Base-by-base conservation (phyloP, 2,797 vertebrate species). In the Epinephelus coioides region DNA sequence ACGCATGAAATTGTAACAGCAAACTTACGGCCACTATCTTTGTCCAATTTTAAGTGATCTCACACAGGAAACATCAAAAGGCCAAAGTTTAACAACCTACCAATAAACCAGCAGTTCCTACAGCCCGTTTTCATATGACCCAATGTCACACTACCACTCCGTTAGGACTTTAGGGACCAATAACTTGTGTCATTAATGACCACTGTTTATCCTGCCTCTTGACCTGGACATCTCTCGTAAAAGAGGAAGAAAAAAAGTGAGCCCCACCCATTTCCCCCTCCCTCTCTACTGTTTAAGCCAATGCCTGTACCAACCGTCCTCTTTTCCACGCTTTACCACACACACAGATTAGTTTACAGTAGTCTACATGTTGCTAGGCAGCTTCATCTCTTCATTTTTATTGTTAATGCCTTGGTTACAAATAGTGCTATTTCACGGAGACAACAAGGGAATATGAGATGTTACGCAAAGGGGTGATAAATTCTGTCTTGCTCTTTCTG, bases 31-130 rank as follows among this genome's bases (percentile, higher is more conserved):
- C 23, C 51, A 8, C 60, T 19, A 18, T 78, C 21, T 15, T 18
- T 59, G 82, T 69, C 57, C 61, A 46, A 30, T 67, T 14, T 10
- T 62, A 8, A 65, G 73, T 83, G 77, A 85, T 81, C 79, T 86
- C 81, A 81, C 71, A 82, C 72, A 79, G 82, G 76, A 90, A 76
- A 53, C 83, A 88, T 85, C 69, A 73, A 80, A 62, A 84, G 89
- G 88, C 70, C 89, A 93, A 70, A 90, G 92, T 90, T 93, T 93
- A 95, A 95, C 86, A 79, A 30, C 81, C 78, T 54, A 55, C 85
- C 81, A 82, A 91, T 92, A 92, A 93, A 93, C 18, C 46, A 84
- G 75, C 73, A 61, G 64, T 84, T 86, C 75, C 84, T 67, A 86
- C 86, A 89, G 85, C 73, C 78, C 78, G 67, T 69, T 82, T 90